phyloP scores from a whole-genome alignment of 2,797 vertebrate genomes.

The Oreochromis grahami region DNA sequence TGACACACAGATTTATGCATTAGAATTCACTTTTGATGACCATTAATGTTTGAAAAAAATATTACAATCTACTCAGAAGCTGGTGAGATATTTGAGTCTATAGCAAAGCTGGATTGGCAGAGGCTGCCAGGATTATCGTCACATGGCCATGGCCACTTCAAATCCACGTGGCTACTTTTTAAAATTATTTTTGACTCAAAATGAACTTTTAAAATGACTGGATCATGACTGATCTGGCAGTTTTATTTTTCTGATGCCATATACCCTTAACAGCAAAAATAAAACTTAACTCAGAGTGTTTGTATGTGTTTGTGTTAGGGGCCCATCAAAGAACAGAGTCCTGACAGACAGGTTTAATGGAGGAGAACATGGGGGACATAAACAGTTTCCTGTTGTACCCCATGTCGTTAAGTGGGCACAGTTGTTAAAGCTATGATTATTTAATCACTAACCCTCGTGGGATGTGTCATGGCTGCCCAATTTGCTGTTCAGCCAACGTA shows the following conservation, averaged over 20 bases:
- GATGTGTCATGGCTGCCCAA: not conserved
- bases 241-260: not conserved
- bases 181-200: not conserved
- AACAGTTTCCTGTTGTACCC: not conserved
- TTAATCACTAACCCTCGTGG: not conserved
- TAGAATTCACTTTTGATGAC: not conserved
- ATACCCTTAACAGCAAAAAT: not conserved
- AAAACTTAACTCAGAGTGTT: not conserved
- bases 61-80: not conserved
- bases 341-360: not conserved
- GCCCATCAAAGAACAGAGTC: not conserved
- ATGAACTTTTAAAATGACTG: not conserved
- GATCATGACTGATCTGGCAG: not conserved
- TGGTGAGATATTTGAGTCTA: not conserved
- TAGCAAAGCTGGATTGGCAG: not conserved
- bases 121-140: not conserved
- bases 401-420: not conserved
- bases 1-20: not conserved
- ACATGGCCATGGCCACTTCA: not conserved
- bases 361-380: not conserved
- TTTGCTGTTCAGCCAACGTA: not conserved
- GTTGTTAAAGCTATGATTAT: not conserved
- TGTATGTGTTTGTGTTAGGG: not conserved
- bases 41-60: not conserved
- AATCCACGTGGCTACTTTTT: not conserved